A percentile compares a stretch with the other conserved stretches of the same genome.
These are phyloP conservation scores for Umimayanthus kanabou DNA, from an alignment of 92 coral and sea anemone genomes.

Conservation along the genomic window DNA sequence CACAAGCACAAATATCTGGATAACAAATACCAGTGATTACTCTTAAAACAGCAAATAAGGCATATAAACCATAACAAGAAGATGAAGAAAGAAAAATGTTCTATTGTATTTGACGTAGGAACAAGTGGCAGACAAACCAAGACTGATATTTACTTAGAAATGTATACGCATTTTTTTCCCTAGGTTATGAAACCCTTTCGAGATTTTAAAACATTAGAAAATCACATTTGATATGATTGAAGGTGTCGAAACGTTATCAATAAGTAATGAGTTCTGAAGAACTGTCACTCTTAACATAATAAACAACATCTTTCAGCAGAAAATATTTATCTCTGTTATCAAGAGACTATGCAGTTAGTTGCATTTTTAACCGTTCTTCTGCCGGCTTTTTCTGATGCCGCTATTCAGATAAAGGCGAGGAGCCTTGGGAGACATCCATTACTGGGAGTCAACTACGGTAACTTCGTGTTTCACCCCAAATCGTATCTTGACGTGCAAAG, in stretches of 20 bases:
- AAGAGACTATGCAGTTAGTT: neutral
- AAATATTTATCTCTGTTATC: neutral
- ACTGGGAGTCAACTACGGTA: neutral
- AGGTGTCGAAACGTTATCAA: neutral
- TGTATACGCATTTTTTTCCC: too few species aligned
- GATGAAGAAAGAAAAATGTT: too few species aligned
- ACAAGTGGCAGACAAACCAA: too few species aligned
- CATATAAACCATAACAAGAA: too few species aligned
- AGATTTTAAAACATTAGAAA: too few species aligned
- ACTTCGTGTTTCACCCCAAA: constrained; percentile 2
- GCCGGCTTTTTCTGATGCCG: neutral
- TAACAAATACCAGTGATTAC: too few species aligned
- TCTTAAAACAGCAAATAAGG: too few species aligned
- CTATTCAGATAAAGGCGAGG: neutral
- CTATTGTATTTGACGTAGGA: too few species aligned
- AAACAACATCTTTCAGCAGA: neutral
- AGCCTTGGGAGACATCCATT: neutral
- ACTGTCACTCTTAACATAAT: neutral
- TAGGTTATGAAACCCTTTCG: too few species aligned
- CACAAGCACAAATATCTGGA: too few species aligned
- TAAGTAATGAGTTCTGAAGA: neutral
- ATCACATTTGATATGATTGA: too few species aligned
- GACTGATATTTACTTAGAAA: too few species aligned
- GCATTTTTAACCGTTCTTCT: neutral
- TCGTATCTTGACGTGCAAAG: neutral